phyloP scores from a whole-genome alignment of 2,797 vertebrate species.

The Brachyalestes nurse region DNA sequence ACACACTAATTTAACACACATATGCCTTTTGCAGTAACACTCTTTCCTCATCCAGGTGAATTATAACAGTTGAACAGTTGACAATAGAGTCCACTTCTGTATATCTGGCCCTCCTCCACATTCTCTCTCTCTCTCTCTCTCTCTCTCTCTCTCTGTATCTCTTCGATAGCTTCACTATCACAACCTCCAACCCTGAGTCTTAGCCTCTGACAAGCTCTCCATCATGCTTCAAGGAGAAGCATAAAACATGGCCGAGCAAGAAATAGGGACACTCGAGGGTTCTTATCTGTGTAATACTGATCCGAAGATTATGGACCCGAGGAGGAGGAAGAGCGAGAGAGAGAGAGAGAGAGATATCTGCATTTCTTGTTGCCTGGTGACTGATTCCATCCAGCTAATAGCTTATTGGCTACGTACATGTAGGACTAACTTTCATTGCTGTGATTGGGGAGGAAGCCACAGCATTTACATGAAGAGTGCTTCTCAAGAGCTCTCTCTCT shows the following conservation, averaged over 20 bases:
- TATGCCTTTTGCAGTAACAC: conserved; percentile 35
- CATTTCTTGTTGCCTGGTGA: conserved; percentile 77
- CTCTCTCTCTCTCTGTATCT: conserved; percentile 3
- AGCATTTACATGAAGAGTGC: conserved; percentile 42
- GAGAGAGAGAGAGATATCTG: conserved; percentile 27
- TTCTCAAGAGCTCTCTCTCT: not conserved
- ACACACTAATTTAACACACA: not conserved
- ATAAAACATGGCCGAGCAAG: conserved; percentile 53
- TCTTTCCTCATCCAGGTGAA: conserved; percentile 59
- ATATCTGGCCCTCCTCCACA: conserved; percentile 52
- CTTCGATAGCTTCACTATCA: not conserved
- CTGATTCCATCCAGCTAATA: conserved; percentile 51
- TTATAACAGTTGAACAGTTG: conserved; percentile 60
- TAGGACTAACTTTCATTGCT: conserved; percentile 25
- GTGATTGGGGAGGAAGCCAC: conserved; percentile 24
- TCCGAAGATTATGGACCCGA: conserved; percentile 24
- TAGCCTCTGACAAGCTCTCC: conserved; percentile 69
- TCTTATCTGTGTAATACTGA: conserved; percentile 42
- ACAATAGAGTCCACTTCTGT: conserved; percentile 67
- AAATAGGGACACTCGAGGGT: conserved; percentile 30
- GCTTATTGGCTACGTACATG: conserved; percentile 45
- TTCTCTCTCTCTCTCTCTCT: conserved; percentile 20
- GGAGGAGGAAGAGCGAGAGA: not conserved
- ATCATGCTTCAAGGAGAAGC: conserved; percentile 75
- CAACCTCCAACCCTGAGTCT: conserved; percentile 57